These are phyloP conservation scores for Pygocentrus nattereri DNA, from an alignment of 2,797 vertebrate species.

Conservation along the genomic window DNA sequence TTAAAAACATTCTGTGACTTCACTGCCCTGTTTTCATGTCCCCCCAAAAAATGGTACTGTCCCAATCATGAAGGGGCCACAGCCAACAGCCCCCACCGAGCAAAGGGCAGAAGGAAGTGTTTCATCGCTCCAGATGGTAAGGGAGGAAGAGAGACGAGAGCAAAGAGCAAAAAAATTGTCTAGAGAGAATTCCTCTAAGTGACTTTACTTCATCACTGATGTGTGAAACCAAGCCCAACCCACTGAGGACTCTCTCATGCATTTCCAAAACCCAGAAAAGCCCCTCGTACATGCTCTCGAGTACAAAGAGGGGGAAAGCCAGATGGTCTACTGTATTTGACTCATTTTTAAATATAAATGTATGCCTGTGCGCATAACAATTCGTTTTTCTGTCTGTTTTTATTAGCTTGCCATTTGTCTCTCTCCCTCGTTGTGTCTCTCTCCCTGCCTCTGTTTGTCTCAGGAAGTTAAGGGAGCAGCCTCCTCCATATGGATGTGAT, in stretches of 20 bases:
- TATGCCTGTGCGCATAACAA: too few relatives aligned
- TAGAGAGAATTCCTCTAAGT: constrained; percentile 76
- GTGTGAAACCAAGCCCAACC: constrained; percentile 61
- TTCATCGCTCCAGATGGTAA: constrained; percentile 76
- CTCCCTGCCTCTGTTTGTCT: constrained; percentile 31
- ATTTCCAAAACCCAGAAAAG: background rate
- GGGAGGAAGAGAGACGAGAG: constrained; percentile 34
- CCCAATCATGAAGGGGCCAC: constrained; percentile 57
- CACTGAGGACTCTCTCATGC: constrained; percentile 19
- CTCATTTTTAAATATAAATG: constrained; percentile 25
- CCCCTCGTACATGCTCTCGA: background rate
- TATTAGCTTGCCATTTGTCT: constrained; percentile 40
- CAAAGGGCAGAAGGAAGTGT: constrained; percentile 73
- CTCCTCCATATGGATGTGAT: constrained; percentile 84
- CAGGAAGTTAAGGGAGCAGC: constrained; percentile 57
- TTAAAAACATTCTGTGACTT: constrained; percentile 28
- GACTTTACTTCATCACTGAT: constrained; percentile 73
- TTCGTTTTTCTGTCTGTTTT: constrained; percentile 49
- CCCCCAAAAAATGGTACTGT: constrained; percentile 55
- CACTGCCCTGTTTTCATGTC: constrained; percentile 54
- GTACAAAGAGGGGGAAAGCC: constrained; percentile 50
- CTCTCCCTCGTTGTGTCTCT: constrained; percentile 48
- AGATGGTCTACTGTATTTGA: constrained; percentile 48
- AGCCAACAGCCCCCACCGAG: background rate
- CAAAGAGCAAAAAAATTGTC: constrained; percentile 56